Evolutionary conservation across 1,140 invertebrate species (phyloP).

Genomic region (Orchestia grillus): DNA sequence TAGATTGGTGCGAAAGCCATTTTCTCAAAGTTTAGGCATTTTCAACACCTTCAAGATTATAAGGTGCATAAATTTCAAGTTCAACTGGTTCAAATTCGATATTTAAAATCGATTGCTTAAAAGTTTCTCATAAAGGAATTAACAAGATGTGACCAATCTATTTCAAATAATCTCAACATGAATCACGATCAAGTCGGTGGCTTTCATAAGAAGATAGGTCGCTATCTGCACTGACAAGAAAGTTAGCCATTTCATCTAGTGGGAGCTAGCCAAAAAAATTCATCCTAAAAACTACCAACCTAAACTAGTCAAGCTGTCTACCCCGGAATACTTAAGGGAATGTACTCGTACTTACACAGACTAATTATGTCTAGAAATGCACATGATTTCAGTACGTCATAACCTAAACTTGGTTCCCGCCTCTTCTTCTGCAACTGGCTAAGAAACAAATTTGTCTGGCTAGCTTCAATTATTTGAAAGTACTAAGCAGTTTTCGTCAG

Average conservation of each 20-base stretch:
- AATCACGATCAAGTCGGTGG: not conserved
- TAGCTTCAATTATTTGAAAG: not conserved
- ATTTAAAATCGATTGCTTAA: not conserved
- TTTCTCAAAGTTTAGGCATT: not conserved
- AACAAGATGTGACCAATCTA: not conserved
- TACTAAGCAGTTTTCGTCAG: not conserved
- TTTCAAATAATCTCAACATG: not conserved
- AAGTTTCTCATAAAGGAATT: not conserved
- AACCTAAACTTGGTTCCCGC: not conserved
- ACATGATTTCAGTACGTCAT: not conserved
- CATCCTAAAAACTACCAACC: not conserved
- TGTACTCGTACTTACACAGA: not conserved
- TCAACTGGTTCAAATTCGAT: not conserved
- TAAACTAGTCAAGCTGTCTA: not conserved
- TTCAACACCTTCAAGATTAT: not conserved
- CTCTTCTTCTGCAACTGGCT: not conserved
- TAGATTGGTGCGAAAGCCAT: not conserved
- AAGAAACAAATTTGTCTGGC: not conserved
- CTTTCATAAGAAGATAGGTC: not conserved
- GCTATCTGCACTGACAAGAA: not conserved
- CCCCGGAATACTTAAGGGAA: not conserved
- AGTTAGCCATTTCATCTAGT: constrained; percentile 8
- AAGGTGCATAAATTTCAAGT: not conserved
- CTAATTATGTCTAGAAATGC: not conserved
- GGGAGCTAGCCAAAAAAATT: not conserved